Evolutionary conservation across 2,113 vertebrate species (phyloP), one percentile per base, ranked within the genome.

Genomic region (Syngnathus scovelli): DNA sequence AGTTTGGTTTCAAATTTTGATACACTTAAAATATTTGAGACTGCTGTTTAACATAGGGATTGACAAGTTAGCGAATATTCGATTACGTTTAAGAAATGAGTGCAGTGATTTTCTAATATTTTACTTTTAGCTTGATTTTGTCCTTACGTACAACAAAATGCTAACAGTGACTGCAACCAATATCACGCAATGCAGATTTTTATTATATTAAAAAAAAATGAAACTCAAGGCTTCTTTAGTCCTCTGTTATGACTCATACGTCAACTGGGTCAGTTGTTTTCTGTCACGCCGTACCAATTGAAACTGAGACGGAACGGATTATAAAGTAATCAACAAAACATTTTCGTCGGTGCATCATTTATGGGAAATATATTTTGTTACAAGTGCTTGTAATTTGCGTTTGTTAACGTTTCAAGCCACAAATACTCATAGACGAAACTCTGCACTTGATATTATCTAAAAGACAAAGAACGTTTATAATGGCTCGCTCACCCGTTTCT

Each of bases 401-500:
- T 6, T 15, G 12, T 62, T 15, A 15, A 44, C 12, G 61, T 51
- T 64, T n/a, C 61, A 13, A 27, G 61, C 41, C 15, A 16, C 18
- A 39, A 19, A 10, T 39, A 39, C 18, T 21, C 44, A 15, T 7
- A 12, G 21, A 36, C 41, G 15, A 46, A n/a, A 6, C 56, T 4
- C 46, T 39, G 19, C 12, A 37, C 8, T 9, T 33, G 2, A 33
- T 33, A 33, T 33, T 33, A 33, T 33, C 5, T 10, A 1, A 1
- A 7, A 19, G 46, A 13, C 39, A 23, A 37, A 60, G 60, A 36
- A 51, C 23, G 12, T 64, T 6, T 13, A 68, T 64, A 10, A 2
- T 4, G 9, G 12, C 27, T 48, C 0, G 2, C 79, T 85, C 52
- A 84, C 81, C 86, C 21, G 49, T 15, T 3, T 21, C 51, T 1